These are phyloP conservation scores for Eidolon helvum DNA, from an alignment of 2,113 vertebrate genomes.

Conservation along the genomic window DNA sequence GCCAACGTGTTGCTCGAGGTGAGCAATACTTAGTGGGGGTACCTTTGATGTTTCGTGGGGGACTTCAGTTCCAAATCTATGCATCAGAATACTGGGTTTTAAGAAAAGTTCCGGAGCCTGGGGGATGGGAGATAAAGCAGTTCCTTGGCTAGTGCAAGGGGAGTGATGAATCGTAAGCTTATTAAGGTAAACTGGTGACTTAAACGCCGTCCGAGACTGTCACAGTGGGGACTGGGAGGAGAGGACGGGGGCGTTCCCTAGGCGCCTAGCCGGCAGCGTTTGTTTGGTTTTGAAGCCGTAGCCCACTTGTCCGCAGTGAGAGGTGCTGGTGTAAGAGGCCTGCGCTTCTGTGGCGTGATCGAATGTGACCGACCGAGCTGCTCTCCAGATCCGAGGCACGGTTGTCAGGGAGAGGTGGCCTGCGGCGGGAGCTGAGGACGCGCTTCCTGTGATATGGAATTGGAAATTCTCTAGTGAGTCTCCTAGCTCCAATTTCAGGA, in stretches of 20 bases:
- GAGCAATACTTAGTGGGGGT: constrained; percentile 26
- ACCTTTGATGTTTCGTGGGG: background rate
- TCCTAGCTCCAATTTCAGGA: background rate
- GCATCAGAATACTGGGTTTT: background rate
- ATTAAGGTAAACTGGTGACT: background rate
- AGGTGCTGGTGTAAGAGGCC: constrained; percentile 18
- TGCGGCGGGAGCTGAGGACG: background rate
- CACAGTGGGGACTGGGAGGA: background rate
- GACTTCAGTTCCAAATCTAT: background rate
- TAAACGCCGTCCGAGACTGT: constrained; percentile 12
- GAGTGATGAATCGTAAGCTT: constrained; percentile 4
- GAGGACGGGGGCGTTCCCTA: constrained; percentile 50
- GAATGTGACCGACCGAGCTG: background rate
- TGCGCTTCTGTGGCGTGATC: background rate
- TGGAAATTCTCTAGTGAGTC: background rate
- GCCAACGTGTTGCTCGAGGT: constrained; percentile 73
- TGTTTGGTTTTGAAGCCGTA: background rate
- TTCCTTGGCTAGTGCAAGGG: constrained; percentile 19
- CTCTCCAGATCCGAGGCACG: background rate
- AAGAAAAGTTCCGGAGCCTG: constrained; percentile 56
- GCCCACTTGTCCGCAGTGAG: background rate
- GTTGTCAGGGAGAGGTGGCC: background rate
- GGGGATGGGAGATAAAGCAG: constrained; percentile 1
- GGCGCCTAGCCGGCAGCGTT: background rate
- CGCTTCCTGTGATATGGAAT: background rate